A percentile compares a stretch with the other conserved stretches of the same genome.
Conservation (phyloP, 2,888 invertebrate species). For the Dascillus cervinus region DNA sequence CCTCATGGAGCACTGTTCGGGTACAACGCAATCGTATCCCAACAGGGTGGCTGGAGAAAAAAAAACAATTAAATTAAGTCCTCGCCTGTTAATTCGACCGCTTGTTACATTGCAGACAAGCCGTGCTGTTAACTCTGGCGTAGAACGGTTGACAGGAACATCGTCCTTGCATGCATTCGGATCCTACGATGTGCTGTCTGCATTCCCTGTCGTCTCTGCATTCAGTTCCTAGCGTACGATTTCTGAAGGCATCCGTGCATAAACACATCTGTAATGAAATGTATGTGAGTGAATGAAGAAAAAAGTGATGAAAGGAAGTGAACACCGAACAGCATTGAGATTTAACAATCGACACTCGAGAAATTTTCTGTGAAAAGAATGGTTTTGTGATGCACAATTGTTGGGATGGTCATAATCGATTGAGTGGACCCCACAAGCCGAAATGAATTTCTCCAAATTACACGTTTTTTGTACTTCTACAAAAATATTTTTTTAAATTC, state of each 20-base stretch:
- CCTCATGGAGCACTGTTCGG: conserved; percentile 80
- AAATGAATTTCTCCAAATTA: no score
- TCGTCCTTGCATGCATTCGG: conserved; percentile 59
- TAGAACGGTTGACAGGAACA: conserved; percentile 79
- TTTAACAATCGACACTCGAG: no score
- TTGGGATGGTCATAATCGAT: no score
- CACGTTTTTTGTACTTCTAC: no score
- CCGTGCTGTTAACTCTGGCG: conserved; percentile 68
- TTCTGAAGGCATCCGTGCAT: conserved; percentile 23
- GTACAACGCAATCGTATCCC: conserved; percentile 74
- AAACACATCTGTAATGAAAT: conserved; percentile 11
- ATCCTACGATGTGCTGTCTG: conserved; percentile 50
- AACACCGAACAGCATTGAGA: no score
- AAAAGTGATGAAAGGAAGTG: no score
- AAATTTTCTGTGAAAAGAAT: no score
- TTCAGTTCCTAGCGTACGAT: conserved; percentile 49
- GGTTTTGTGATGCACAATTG: no score
- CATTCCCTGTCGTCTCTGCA: conserved; percentile 61
- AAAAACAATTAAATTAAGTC: conserved; percentile 1
- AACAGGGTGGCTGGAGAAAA: conserved; percentile 66
- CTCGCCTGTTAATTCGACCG: no score
- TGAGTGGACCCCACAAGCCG: no score
- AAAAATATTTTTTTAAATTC: no score
- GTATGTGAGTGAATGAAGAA: no score
- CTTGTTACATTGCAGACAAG: conserved; percentile 82